A percentile compares a stretch with the other conserved stretches of the same genome.
These are phyloP conservation scores for Semaprochilodus insignis DNA, from an alignment of 2,797 vertebrate species.

Conservation along the genomic window DNA sequence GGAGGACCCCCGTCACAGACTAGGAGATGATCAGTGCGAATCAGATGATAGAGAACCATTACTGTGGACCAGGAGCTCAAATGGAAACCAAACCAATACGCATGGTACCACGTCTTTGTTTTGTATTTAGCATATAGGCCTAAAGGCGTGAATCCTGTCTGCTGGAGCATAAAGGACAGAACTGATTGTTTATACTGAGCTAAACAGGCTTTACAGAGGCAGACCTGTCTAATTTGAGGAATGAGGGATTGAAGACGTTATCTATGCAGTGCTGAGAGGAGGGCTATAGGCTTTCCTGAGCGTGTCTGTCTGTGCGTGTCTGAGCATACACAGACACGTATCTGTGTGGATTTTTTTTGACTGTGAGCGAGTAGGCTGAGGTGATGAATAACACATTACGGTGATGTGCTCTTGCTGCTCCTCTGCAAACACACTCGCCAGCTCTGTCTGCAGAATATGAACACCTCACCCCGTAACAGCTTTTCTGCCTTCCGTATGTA, in stretches of 20 bases:
- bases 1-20: neutral
- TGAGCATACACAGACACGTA: conserved; percentile 25
- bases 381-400: conserved; percentile 62
- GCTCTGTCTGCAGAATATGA: conserved; percentile 42
- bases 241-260: neutral
- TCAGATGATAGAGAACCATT: neutral
- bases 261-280: neutral
- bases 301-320: neutral
- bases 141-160: neutral
- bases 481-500: conserved; percentile 35
- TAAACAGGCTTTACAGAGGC: neutral
- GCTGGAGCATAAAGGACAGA: too few relatives aligned
- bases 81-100: neutral
- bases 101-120: neutral
- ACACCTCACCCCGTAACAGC: conserved; percentile 37
- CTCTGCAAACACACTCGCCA: conserved; percentile 29
- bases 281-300: neutral
- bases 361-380: conserved; percentile 17
- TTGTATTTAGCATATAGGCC: neutral
- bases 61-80: neutral
- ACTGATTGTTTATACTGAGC: neutral
- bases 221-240: neutral
- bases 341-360: conserved; percentile 12
- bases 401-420: conserved; percentile 56
- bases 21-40: neutral